Evolutionary conservation across 2,113 vertebrate genomes (phyloP).

Genomic region (Rutilus rutilus): DNA sequence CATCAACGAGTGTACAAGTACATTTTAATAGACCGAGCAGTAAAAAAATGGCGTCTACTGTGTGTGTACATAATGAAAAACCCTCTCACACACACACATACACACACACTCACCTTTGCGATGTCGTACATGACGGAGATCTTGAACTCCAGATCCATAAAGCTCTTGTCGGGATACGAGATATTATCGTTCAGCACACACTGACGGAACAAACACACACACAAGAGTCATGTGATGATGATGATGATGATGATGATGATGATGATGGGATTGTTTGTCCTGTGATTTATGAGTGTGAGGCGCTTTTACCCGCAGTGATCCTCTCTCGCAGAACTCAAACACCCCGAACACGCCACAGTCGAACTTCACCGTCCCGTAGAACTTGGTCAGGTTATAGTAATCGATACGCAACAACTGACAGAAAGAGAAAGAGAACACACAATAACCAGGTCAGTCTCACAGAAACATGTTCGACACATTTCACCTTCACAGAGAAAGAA

Average conservation of each 20-base stretch:
- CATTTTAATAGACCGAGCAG: neutral
- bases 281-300: neutral
- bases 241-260: neutral
- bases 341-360: conserved; percentile 90
- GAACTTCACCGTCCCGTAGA: conserved; percentile 95
- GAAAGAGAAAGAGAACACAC: neutral
- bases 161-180: conserved; percentile 94
- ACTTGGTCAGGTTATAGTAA: conserved; percentile 98
- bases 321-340: conserved; percentile 92
- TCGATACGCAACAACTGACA: conserved; percentile 88
- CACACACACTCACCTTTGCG: conserved; percentile 85
- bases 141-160: conserved; percentile 99
- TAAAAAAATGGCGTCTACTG: neutral
- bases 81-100: neutral
- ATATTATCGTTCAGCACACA: conserved; percentile 93
- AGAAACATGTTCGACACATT: neutral
- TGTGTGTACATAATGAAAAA: neutral
- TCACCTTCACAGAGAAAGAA: too few species aligned
- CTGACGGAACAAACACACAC: conserved; percentile 67
- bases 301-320: conserved; percentile 86
- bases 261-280: neutral
- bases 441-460: neutral
- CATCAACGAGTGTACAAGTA: neutral
- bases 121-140: conserved; percentile 98
- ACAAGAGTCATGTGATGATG: neutral